Conservation (phyloP, 2,888 invertebrate genomes). For the Drosophila flavopinicola region DNA sequence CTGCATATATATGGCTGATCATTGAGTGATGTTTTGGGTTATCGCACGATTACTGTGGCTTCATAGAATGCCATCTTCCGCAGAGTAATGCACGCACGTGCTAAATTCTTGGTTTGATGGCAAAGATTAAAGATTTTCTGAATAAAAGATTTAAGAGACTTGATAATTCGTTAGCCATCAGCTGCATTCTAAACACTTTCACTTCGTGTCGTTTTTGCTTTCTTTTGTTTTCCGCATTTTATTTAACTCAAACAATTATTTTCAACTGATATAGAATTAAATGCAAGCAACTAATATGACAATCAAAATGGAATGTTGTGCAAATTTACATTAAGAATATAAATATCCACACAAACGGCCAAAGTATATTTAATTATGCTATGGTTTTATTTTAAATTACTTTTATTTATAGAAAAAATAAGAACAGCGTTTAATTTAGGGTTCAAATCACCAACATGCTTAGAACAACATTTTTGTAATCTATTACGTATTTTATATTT, state of each 20-base stretch:
- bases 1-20: constrained; percentile 54
- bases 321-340: too few relatives aligned
- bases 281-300: too few relatives aligned
- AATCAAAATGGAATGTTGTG: background rate
- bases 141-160: constrained; percentile 5
- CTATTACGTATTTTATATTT: too few relatives aligned
- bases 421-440: too few relatives aligned
- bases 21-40: constrained; percentile 16
- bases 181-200: constrained; percentile 3
- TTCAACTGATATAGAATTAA: too few relatives aligned
- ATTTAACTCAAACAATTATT: background rate
- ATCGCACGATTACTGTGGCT: constrained; percentile 54
- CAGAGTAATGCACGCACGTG: constrained; percentile 32
- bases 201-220: constrained; percentile 9
- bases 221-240: constrained; percentile 1
- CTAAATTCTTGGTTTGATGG: constrained; percentile 54
- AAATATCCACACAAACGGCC: too few relatives aligned
- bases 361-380: too few relatives aligned
- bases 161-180: background rate
- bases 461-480: too few relatives aligned
- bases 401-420: too few relatives aligned
- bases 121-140: constrained; percentile 39
- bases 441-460: too few relatives aligned
- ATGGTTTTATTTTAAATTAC: too few relatives aligned
- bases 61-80: constrained; percentile 43